These are phyloP conservation scores for Myiotriccus ornatus DNA, from an alignment of 2,797 vertebrate genomes.

Conservation along the genomic window DNA sequence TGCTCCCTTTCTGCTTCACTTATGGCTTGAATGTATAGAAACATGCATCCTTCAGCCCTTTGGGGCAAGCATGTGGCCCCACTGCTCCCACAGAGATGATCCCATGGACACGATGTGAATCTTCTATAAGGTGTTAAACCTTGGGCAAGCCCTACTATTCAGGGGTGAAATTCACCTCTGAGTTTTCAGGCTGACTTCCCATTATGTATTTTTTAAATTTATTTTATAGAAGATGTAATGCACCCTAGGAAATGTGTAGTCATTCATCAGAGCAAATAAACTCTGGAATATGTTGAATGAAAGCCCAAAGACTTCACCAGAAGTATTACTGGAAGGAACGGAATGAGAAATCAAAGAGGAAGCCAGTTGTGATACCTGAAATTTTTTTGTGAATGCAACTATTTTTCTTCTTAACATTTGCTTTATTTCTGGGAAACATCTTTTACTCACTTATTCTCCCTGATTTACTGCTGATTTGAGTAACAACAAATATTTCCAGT, in stretches of 20 bases:
- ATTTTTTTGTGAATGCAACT: neutral
- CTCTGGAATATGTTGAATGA: neutral
- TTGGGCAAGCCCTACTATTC: neutral
- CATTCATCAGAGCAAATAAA: neutral
- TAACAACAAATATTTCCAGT: neutral
- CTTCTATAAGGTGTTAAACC: neutral
- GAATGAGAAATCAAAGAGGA: neutral
- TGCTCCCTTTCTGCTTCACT: neutral
- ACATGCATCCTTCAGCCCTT: neutral
- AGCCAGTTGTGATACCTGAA: neutral
- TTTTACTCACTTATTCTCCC: neutral
- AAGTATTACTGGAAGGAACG: neutral
- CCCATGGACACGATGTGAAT: accelerated
- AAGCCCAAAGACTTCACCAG: neutral
- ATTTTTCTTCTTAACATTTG: neutral
- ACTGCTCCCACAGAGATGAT: neutral
- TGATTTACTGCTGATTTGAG: neutral
- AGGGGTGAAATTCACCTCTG: neutral
- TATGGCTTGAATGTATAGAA: neutral
- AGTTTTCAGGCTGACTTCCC: neutral
- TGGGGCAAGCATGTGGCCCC: neutral
- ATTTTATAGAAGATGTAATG: neutral
- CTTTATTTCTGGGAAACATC: neutral
- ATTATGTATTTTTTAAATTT: neutral
- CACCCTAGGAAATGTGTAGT: neutral